Evolutionary conservation across 2,888 invertebrate species (phyloP), one percentile per base, ranked within the genome.

Genomic region (Ctenicera cuprea): DNA sequence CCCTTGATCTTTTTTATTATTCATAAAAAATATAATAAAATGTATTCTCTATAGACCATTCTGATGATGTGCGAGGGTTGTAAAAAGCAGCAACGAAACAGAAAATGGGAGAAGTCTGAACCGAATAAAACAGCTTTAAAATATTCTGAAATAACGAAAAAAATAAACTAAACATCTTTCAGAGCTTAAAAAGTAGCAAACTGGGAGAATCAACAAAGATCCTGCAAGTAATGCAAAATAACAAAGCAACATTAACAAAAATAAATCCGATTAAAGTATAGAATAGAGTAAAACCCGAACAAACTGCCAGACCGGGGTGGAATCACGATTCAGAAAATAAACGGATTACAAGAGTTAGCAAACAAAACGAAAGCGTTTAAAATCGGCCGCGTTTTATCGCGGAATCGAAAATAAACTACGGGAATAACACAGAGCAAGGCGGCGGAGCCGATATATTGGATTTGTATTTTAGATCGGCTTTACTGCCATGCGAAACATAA

Each of bases 321-420:
- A 65, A 52, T 65, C 65, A 52, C 52, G 65, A 65, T 65, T 52
- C 65, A 20, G 22, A 65, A 65, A 65, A 65, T 65, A 65, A 52
- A 65, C 65, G 52, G 52, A 65, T 65, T 52, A 65, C 52, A 65
- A 52, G 65, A 50, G 38, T 65, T 65, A 52, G 65, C 52, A 52
- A 52, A 65, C 65, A 65, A 50, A 65, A 65, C 52, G 52, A 50
- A 63, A 65, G 52, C 52, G 52, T 65, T 65, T 52, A 65, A 65
- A 65, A 65, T 65, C 50, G 52, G 52, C 33, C 11, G 50, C 33
- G 45, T 65, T 65, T 65, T 65, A 52, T 52, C 37, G 52, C 16
- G 11, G 38, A 52, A 65, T 65, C 52, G 52, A 52, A 65, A 50
- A 65, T 59, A 52, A 65, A 52, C 50, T 18, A 65, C 5, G 38